Evolutionary conservation across 2,888 invertebrate genomes (phyloP).

Genomic region (Abscondita cerata): DNA sequence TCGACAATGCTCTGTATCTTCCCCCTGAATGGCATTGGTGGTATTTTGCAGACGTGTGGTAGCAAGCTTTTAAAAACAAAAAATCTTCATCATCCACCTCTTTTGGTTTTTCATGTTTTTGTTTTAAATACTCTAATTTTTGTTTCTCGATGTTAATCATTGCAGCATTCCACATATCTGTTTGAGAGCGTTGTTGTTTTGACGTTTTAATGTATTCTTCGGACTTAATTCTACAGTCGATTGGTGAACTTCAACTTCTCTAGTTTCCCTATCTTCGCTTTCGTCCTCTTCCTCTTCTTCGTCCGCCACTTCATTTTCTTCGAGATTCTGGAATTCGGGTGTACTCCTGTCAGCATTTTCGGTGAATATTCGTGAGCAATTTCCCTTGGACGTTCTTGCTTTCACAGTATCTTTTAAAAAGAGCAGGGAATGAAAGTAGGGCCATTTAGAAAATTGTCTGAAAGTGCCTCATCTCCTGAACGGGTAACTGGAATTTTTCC

Average conservation of each 20-base stretch:
- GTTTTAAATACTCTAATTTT: not conserved
- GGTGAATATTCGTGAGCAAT: not conserved
- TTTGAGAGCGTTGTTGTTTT: slow-evolving; percentile 1
- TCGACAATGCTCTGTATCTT: too few species aligned
- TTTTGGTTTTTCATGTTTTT: slow-evolving; percentile 7
- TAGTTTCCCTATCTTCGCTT: too few species aligned
- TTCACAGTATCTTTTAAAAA: too few species aligned
- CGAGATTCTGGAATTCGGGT: not conserved
- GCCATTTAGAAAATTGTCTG: not conserved
- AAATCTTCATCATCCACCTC: slow-evolving; percentile 6
- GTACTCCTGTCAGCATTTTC: not conserved
- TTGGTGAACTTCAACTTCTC: too few species aligned
- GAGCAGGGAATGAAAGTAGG: too few species aligned
- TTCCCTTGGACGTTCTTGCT: too few species aligned
- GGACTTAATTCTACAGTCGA: too few species aligned
- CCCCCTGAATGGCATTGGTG: not conserved
- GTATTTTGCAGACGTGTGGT: slow-evolving; percentile 5
- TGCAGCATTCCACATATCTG: too few species aligned
- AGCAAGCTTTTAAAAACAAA: slow-evolving; percentile 11
- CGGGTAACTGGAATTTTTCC: not conserved
- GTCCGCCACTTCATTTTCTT: too few species aligned
- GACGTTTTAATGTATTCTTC: not conserved
- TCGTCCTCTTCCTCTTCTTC: not conserved
- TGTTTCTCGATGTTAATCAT: too few species aligned
- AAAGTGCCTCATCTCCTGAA: not conserved